Evolutionary conservation across 2,888 invertebrate genomes (phyloP).

Genomic region (Sphaeridia pumilis): DNA sequence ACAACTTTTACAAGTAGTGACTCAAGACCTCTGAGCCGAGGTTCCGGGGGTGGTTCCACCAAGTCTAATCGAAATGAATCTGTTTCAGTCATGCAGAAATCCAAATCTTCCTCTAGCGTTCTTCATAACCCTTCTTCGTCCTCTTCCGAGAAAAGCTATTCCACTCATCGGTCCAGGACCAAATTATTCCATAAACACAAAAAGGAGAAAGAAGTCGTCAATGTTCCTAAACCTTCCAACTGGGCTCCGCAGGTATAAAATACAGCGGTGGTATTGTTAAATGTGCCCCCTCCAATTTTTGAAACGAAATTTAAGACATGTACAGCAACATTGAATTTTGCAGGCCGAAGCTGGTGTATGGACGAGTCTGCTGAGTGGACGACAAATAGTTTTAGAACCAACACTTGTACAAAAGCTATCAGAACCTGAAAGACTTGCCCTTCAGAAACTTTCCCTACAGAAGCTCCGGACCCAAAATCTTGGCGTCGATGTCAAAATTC

Average conservation of each 20-base stretch:
- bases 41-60: not conserved
- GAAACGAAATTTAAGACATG: too few relatives aligned
- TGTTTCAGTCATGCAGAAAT: slow-evolving; percentile 66
- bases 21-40: too few relatives aligned
- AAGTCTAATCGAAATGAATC: slow-evolving; percentile 9
- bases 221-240: slow-evolving; percentile 20
- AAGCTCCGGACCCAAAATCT: slow-evolving; percentile 75
- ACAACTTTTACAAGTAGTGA: too few relatives aligned
- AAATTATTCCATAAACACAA: slow-evolving; percentile 75
- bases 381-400: slow-evolving; percentile 58
- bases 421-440: slow-evolving; percentile 64
- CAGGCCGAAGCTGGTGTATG: slow-evolving; percentile 47
- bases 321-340: not conserved
- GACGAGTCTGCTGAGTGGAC: slow-evolving; percentile 56
- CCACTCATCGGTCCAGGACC: slow-evolving; percentile 56
- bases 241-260: not conserved
- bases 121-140: slow-evolving; percentile 48
- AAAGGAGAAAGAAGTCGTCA: slow-evolving; percentile 42
- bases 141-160: slow-evolving; percentile 12
- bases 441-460: slow-evolving; percentile 75
- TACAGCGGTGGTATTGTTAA: not conserved
- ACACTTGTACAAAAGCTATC: slow-evolving; percentile 59
- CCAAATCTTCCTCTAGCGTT: slow-evolving; percentile 76
- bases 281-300: not conserved
- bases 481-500: slow-evolving; percentile 65